Base-by-base conservation (phyloP, 2,113 vertebrate genomes). In the Sinosuthora webbiana region DNA sequence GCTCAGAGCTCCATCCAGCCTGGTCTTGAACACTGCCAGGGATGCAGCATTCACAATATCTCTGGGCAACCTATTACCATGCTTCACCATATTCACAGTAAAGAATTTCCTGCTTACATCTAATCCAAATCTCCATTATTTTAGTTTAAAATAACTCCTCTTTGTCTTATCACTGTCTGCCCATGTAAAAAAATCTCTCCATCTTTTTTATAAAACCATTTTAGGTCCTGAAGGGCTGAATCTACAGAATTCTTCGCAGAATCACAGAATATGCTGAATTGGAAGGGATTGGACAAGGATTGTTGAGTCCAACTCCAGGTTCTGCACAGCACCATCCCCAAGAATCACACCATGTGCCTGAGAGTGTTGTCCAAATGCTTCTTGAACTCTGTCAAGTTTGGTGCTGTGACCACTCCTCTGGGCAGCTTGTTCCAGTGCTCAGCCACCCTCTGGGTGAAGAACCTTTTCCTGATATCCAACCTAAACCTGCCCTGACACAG, bases 281-380 rank as follows among this genome's bases (percentile, higher is more conserved):
- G 42, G 50, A 50, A 67, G 30, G 20, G 25, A 41, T 13, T 2
- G 15, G 15, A 65, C 15, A 35, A 49, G 30, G 24, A 35, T 42
- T 4, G 4, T 18, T 0, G 1, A 52, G 24, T 41, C 15, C 24
- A 41, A 0, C 6, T 13, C 30, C 60, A 11, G 13, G 12, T 2
- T 31, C 35, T 41, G 13, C 30, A 20, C 13, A 47, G 15, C 6
- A 44, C 4, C 12, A 41, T 19, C 19, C 50, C 24, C 10, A 41
- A 20, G 15, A 56, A 16, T 24, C 30, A 47, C 23, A 57, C 15
- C 19, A 13, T 5, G 1, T 53, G 1, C 8, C 27, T 45, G 23
- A 56, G n/a, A n/a, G 1, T 3, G 10, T 10, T 65, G 23, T 10
- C 12, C n/a, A 56, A 24, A 64, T 0, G 0, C 24, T 47, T 21